Percentiles rank a stretch among this genome's conserved stretches.
Conservation (phyloP, 1,140 invertebrate species). For the Cotesia vestalis region DNA sequence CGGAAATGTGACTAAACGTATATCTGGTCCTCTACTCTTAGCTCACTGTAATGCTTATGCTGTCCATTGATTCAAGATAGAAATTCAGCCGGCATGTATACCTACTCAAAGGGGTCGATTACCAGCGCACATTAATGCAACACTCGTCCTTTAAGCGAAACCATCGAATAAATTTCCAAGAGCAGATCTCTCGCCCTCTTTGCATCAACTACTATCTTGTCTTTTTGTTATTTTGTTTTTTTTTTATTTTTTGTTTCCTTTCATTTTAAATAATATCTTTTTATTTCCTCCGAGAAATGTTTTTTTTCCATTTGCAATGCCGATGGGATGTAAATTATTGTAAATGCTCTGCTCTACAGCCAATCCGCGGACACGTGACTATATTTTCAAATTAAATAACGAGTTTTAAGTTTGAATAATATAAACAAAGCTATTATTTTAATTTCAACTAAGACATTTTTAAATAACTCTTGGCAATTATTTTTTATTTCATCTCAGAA, state of each 20-base stretch:
- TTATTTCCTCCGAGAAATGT: not conserved
- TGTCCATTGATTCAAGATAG: constrained; percentile 14
- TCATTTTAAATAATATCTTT: constrained; percentile 3
- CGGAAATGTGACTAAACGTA: constrained; percentile 27
- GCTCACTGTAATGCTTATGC: constrained; percentile 4
- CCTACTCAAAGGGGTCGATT: constrained; percentile 18
- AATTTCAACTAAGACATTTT: too few species aligned
- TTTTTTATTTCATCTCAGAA: too few species aligned
- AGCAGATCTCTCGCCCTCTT: not conserved
- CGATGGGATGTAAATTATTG: constrained; percentile 30
- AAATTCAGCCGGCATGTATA: constrained; percentile 6
- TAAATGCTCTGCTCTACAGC: constrained; percentile 3
- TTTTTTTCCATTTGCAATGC: constrained; percentile 27
- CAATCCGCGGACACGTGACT: not conserved
- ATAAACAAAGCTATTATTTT: too few species aligned
- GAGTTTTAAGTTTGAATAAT: too few species aligned
- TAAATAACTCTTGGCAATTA: too few species aligned
- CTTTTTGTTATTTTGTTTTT: not conserved
- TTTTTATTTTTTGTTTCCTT: not conserved
- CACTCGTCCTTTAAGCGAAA: constrained; percentile 9
- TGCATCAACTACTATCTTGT: not conserved
- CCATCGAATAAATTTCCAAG: constrained; percentile 17
- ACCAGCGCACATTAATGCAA: constrained; percentile 17
- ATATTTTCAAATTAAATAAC: not conserved
- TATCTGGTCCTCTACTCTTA: constrained; percentile 1